Base-by-base conservation (phyloP, 1,140 invertebrate genomes). In the Lepidostoma basale region DNA sequence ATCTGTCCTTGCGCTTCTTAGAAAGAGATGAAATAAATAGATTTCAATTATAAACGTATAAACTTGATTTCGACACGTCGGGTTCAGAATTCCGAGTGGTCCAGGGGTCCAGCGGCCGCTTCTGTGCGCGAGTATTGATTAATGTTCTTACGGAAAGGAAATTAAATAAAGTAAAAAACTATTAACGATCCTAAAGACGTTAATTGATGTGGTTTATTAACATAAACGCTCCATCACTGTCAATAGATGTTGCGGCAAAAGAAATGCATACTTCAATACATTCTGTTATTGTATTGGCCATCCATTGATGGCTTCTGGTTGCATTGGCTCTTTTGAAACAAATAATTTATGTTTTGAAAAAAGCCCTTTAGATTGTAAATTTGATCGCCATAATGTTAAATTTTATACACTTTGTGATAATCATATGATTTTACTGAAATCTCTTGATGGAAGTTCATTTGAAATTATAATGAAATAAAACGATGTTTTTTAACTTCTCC, bases 171-270 rank as follows among this genome's bases (percentile, higher is more conserved):
- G 26, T 56, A 67, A 58, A 66, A 63, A 64, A 3, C 45, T 49
- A 33, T 65, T 66, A 72, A 66, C 52, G 62, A 72, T 54, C 25
- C 18, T 23, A 33, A 30, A 44, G 67, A 68, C 47, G 54, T 65
- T 68, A 72, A 72, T 72, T 66, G 70, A 68, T 66, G 67, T 58
- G 59, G 64, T 54, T 23, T 45, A 69, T 72, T 68, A 66, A 63
- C 70, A 60, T 62, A 49, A 59, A 12, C 44, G 26, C 62, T 72
- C 56, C 25, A 69, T 72, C 70, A 72, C 22, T 68, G 70, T 69
- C 70, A 47, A 58, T 56, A 44, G 39, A 39, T 59, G 36, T 60
- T 60, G 56, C 56, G 56, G 23, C 56, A 60, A 28, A 42, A 22
- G 39, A 60, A 39, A 39, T n/a, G 33, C 33, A 36, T 36, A 36